Evolutionary conservation across 2,797 vertebrate genomes (phyloP), one percentile per base, ranked within the genome.

Genomic region (Eulemur albifrons): DNA sequence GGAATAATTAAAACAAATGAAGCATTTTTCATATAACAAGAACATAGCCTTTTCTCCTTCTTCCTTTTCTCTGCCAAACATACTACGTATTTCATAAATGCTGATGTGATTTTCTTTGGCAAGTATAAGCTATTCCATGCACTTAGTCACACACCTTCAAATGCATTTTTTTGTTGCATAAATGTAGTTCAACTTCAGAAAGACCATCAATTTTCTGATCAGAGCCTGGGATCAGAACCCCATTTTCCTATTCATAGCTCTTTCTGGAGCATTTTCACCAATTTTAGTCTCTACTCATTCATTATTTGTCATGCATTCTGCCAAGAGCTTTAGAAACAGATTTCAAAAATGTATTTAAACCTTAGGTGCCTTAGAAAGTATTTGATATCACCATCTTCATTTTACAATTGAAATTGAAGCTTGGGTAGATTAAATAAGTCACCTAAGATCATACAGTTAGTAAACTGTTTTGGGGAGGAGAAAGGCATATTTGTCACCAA

Each of bases 21-120:
- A 92, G 40, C 2, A 72, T 80, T 96, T 95, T 94, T 87, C 81
- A 69, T 82, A 20, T 50, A 93, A 72, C 8, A 86, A 76, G 35
- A 40, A 76, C 81, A 84, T 82, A 15, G 14, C 82, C 48, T 77
- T 67, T 48, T 52, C 90, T 43, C 11, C 9, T 50, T 40, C 82
- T 95, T 79, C 12, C 76, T 88, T 61, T 17, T 69, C 10, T 86
- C 48, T 54, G 4, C 80, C 38, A 88, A 61, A 77, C 43, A 52
- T 20, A 63, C 12, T 83, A 48, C 9, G 18, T 89, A 72, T 50
- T 93, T 86, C 27, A 79, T 90, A 95, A 83, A 88, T 48, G n/a
- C 61, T 35, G 3, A 30, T 52, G 2, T 35, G 54, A 48, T 90
- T 88, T 92, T 87, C 75, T 72, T 77, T 88, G 94, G 8, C 70